Conservation (phyloP, 2,888 invertebrate species). For the Hydroisotoma schaefferi region DNA sequence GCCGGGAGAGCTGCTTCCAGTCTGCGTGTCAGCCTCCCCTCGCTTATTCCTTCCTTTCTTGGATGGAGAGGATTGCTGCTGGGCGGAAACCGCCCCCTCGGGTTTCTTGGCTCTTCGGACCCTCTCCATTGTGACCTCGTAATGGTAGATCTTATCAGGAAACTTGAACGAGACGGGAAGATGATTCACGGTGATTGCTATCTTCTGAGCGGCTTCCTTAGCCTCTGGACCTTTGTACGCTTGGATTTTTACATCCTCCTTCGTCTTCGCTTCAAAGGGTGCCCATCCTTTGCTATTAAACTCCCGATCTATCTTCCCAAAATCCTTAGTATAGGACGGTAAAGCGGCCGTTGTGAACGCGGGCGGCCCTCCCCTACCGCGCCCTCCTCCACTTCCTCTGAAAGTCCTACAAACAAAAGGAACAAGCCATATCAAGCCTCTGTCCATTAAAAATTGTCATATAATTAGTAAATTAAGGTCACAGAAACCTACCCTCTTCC, state of each 20-base stretch:
- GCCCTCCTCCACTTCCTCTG: not conserved
- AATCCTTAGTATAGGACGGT: slow-evolving; percentile 1
- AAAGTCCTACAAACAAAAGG: not conserved
- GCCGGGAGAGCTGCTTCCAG: not conserved
- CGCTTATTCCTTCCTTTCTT: slow-evolving; percentile 2
- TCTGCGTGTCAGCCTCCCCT: not conserved
- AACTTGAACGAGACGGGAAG: slow-evolving; percentile 12
- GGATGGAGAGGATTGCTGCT: not conserved
- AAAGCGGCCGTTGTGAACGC: not conserved
- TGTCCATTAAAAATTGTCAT: not conserved
- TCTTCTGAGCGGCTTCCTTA: not conserved
- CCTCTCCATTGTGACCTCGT: slow-evolving; percentile 19
- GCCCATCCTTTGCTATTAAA: slow-evolving; percentile 12
- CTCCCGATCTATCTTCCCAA: not conserved
- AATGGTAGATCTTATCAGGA: slow-evolving; percentile 17
- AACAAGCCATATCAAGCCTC: not conserved
- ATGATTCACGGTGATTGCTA: slow-evolving; percentile 20
- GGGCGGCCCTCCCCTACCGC: slow-evolving; percentile 1
- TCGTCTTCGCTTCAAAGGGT: not conserved
- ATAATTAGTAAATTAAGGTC: not conserved
- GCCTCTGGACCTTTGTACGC: slow-evolving; percentile 5
- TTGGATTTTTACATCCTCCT: slow-evolving; percentile 18
- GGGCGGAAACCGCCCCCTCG: not conserved
- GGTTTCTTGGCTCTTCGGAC: not conserved
- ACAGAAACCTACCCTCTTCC: slow-evolving; percentile 1